These are phyloP conservation scores for Tricholaema leucomelas DNA, from an alignment of 2,113 vertebrate species.

Conservation along the genomic window DNA sequence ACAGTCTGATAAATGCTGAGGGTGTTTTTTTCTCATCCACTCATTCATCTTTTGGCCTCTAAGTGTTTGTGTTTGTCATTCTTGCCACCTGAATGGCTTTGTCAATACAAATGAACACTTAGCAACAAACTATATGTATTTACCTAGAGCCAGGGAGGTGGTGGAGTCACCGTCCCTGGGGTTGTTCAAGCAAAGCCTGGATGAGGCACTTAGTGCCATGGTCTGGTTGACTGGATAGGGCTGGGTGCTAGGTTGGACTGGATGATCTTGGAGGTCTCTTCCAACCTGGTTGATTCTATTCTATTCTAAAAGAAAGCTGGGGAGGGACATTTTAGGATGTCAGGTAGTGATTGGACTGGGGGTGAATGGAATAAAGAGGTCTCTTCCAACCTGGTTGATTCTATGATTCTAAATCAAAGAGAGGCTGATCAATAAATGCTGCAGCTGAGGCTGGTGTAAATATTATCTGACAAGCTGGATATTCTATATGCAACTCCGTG, in stretches of 20 bases:
- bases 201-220: too few relatives aligned
- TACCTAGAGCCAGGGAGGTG: background rate
- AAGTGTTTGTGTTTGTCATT: background rate
- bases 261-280: too few relatives aligned
- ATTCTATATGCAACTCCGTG: background rate
- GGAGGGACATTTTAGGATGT: too few relatives aligned
- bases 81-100: background rate
- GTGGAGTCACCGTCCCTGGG: too few relatives aligned
- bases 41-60: background rate
- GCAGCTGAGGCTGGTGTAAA: background rate
- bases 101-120: background rate
- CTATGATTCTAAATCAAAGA: background rate
- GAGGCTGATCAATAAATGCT: background rate
- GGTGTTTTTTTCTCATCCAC: background rate
- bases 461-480: background rate
- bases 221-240: too few relatives aligned
- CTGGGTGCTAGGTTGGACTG: too few relatives aligned
- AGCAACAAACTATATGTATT: background rate
- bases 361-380: too few relatives aligned
- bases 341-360: too few relatives aligned
- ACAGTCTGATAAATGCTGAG: background rate
- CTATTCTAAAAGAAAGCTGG: too few relatives aligned
- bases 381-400: too few relatives aligned
- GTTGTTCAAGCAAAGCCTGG: too few relatives aligned
- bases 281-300: too few relatives aligned